Evolutionary conservation across 2,888 invertebrate species (phyloP), one percentile per base, ranked within the genome.

Genomic region (Margaritifera margaritifera): DNA sequence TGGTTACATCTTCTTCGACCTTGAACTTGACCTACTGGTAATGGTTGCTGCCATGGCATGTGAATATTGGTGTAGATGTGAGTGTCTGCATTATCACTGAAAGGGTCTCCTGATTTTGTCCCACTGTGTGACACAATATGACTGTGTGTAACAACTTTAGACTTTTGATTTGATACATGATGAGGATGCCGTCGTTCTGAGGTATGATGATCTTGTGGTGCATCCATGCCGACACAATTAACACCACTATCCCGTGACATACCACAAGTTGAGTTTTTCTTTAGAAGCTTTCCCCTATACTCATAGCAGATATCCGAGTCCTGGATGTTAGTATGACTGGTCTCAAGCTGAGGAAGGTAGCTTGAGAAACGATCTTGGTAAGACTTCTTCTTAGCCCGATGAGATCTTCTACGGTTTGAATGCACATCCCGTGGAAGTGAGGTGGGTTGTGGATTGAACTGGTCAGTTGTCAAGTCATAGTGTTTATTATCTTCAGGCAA

Each of bases 201-300:
- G 15, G 1, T 42, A 42, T 11, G 42, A 42, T 42, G 42, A 42
- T 15, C 42, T 42, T 42, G 42, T 15, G 15, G 42, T 42, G 15
- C 42, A 42, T 68, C 72, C 3, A 86, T 70, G 6, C 87, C 88
- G 4, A 87, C 73, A 77, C 86, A 87, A 77, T 88, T 88, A 2
- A 88, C 88, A 19, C 88, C 88, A 75, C 87, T 88, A 66, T 86
- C 87, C 6, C 83, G 71, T 8, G 87, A 88, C 60, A 75, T 75
- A 15, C 82, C 82, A 31, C 78, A 71, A n/a, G 74, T 58, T 11
- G 84, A 79, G 62, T 83, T 77, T 77, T 84, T 87, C 56, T 80
- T 81, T 1, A 84, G 85, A 67, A 87, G 64, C 55, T 79, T 78
- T 15, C 87, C 86, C 31, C 82, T 80, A 71, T 85, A 86, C 65